Evolutionary conservation across 1,140 invertebrate genomes (phyloP).

Genomic region (Drosophila bocki): DNA sequence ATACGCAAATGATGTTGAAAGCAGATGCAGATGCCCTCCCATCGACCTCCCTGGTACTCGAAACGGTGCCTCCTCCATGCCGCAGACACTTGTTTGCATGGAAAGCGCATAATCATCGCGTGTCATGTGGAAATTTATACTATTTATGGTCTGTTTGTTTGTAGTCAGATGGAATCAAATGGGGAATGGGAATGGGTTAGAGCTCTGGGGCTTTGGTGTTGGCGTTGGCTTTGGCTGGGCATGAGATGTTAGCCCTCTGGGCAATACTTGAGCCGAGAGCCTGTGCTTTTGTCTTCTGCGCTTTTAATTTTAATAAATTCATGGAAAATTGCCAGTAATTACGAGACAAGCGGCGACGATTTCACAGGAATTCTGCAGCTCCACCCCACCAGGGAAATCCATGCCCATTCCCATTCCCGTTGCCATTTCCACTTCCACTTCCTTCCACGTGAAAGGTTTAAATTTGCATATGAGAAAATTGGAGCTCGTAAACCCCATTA

Average conservation of each 20-base stretch:
- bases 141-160: conserved; percentile 84
- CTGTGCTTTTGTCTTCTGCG: conserved; percentile 38
- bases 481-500: conserved; percentile 55
- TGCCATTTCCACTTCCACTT: conserved; percentile 9
- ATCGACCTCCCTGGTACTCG: conserved; percentile 14
- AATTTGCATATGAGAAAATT: conserved; percentile 66
- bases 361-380: conserved; percentile 69
- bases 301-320: conserved; percentile 73
- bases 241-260: conserved; percentile 39
- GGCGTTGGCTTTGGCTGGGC: conserved; percentile 3
- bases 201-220: conserved; percentile 12
- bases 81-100: conserved; percentile 65
- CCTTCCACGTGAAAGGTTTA: background rate
- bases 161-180: conserved; percentile 59
- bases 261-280: conserved; percentile 59
- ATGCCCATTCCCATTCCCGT: conserved; percentile 11
- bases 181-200: conserved; percentile 25
- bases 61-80: conserved; percentile 11
- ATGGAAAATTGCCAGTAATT: conserved; percentile 80
- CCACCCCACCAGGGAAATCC: background rate
- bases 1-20: conserved; percentile 63
- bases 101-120: conserved; percentile 82
- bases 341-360: conserved; percentile 72
- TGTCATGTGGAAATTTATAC: conserved; percentile 84
- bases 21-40: conserved; percentile 61